Evolutionary conservation across 2,888 invertebrate genomes (phyloP).

Genomic region (Phyto melanocephala): DNA sequence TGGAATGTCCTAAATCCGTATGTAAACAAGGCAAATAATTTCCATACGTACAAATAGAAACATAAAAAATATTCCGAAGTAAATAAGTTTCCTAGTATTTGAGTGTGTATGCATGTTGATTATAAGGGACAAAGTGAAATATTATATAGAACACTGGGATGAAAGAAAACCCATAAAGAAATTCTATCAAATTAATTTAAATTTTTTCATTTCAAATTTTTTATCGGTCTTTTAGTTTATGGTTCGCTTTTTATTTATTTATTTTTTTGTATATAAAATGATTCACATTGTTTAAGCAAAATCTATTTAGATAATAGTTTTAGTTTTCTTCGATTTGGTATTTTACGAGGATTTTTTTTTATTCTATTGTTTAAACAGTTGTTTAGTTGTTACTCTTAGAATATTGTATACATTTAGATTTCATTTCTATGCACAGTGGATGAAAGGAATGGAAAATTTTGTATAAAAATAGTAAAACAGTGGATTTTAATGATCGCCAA

Average conservation of each 20-base stretch:
- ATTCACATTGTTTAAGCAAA: conserved; percentile 18
- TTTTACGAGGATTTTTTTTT: neutral
- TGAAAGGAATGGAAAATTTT: no score
- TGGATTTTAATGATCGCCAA: no score
- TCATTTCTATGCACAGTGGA: conserved; percentile 6
- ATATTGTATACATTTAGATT: neutral
- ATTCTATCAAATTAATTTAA: neutral
- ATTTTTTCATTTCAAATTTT: neutral
- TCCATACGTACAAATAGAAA: neutral
- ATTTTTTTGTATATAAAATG: conserved; percentile 5
- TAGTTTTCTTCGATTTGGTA: neutral
- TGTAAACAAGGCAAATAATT: no score
- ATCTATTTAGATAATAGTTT: conserved; percentile 36
- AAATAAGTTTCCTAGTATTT: no score
- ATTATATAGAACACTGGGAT: neutral
- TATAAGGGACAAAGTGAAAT: neutral
- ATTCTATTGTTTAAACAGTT: conserved; percentile 46
- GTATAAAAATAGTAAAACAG: no score
- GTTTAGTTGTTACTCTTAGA: conserved; percentile 28
- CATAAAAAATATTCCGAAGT: neutral
- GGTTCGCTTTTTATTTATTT: neutral
- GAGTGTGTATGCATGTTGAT: no score
- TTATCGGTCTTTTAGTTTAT: neutral
- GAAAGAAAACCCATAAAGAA: neutral
- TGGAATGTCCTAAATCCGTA: neutral